Evolutionary conservation across 1,140 invertebrate genomes (phyloP).

Genomic region (Drosophila bifasciata): DNA sequence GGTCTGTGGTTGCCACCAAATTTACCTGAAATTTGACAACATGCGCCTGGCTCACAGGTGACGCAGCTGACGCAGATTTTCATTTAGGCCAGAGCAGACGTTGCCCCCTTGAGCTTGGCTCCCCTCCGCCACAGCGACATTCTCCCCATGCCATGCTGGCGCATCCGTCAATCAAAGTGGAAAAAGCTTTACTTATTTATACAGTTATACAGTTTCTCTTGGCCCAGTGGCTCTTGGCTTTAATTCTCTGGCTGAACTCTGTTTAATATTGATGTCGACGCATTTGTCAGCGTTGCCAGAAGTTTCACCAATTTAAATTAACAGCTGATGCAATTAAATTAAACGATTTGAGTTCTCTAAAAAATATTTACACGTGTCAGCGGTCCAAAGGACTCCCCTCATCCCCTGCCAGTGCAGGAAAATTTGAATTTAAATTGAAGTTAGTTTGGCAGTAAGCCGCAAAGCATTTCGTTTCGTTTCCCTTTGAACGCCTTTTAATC

Average conservation of each 20-base stretch:
- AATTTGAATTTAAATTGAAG: conserved; percentile 82
- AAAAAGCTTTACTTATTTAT: conserved; percentile 58
- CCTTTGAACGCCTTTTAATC: conserved; percentile 75
- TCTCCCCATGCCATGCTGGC: background rate
- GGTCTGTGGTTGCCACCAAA: conserved; percentile 71
- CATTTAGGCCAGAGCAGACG: conserved; percentile 16
- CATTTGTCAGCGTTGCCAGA: conserved; percentile 71
- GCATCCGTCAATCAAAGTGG: conserved; percentile 62
- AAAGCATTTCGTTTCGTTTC: conserved; percentile 12
- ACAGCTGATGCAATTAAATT: conserved; percentile 80
- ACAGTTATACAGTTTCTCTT: conserved; percentile 22
- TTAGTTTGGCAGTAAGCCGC: conserved; percentile 59
- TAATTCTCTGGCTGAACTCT: conserved; percentile 28
- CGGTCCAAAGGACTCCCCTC: background rate
- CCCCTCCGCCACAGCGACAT: background rate
- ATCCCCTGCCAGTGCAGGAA: conserved; percentile 16
- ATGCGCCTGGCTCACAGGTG: conserved; percentile 61
- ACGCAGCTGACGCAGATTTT: conserved; percentile 56
- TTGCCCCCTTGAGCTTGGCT: conserved; percentile 7
- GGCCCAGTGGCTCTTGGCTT: conserved; percentile 14
- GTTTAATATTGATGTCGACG: conserved; percentile 61
- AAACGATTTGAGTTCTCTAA: conserved; percentile 66
- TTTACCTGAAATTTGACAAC: conserved; percentile 80
- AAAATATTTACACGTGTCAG: conserved; percentile 72
- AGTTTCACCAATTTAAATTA: conserved; percentile 71